Conservation (phyloP, 2,797 vertebrate genomes). For the Toxotes lorentzi region DNA sequence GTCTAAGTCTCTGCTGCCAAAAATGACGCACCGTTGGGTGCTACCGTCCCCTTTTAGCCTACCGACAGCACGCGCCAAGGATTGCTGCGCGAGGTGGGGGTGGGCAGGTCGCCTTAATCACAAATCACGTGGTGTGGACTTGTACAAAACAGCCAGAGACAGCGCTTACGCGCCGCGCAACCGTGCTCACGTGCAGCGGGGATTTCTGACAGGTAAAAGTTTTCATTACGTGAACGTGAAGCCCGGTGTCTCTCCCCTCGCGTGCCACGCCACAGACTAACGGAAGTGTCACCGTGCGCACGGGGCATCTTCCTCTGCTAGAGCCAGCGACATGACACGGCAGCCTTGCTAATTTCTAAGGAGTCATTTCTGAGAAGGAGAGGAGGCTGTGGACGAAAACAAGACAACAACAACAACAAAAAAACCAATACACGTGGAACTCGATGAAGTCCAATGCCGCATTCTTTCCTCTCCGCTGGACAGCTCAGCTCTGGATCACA, state of each 20-base stretch:
- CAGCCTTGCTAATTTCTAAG: not conserved
- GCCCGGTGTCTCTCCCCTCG: not conserved
- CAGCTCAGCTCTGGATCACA: not conserved
- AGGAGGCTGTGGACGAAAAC: not conserved
- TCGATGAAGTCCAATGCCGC: not conserved
- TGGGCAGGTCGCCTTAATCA: no score
- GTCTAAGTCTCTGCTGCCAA: no score
- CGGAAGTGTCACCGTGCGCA: not conserved
- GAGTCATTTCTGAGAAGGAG: not conserved
- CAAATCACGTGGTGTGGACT: no score
- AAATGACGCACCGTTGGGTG: no score
- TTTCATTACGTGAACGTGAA: not conserved
- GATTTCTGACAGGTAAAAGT: not conserved
- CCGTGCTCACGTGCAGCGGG: not conserved
- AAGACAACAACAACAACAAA: no score
- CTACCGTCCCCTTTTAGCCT: no score
- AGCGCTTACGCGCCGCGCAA: no score
- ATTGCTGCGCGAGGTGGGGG: no score
- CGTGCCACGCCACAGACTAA: conserved; percentile 7
- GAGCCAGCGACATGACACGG: not conserved
- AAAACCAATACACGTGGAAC: conserved; percentile 10
- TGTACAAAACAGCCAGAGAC: no score
- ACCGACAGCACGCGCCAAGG: no score
- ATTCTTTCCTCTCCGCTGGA: not conserved
- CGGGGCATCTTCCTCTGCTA: not conserved